Percentiles rank a stretch among this genome's conserved stretches.
Evolutionary conservation across 37 sponge, comb jelly and placozoan genomes (phyloP).

Genomic region (Cladorhizidae sp.): DNA sequence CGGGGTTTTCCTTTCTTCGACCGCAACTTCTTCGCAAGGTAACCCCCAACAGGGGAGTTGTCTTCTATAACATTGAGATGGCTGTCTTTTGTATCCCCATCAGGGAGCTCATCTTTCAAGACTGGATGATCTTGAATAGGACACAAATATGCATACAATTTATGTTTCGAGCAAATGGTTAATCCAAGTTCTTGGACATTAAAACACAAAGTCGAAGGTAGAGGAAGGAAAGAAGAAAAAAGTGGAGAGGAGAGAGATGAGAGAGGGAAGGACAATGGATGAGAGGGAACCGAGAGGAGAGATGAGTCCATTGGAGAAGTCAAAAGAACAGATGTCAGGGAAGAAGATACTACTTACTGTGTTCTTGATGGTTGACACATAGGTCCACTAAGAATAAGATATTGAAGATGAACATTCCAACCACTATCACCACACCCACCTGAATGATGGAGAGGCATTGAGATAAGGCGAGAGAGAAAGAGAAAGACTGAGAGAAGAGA

Average conservation of each 20-base stretch:
- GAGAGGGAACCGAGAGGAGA: background rate
- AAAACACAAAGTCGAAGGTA: background rate
- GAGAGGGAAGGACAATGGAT: background rate
- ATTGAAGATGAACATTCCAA: conserved; percentile 59
- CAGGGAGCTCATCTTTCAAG: too few species aligned
- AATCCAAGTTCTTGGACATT: background rate
- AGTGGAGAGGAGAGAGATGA: too few species aligned
- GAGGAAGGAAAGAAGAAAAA: background rate
- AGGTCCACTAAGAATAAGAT: conserved; percentile 71
- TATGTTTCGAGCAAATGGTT: background rate
- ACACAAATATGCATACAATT: too few species aligned
- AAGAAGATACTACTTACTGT: too few species aligned
- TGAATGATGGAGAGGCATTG: background rate
- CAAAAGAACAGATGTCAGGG: background rate
- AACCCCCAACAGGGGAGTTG: too few species aligned
- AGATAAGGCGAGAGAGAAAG: too few species aligned
- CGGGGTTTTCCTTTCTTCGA: background rate
- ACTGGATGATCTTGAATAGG: too few species aligned
- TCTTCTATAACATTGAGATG: too few species aligned
- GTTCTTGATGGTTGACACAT: conserved; percentile 38
- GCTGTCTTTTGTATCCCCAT: too few species aligned
- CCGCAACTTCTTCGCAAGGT: too few species aligned
- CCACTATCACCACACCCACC: conserved; percentile 15
- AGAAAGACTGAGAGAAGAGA: too few species aligned
- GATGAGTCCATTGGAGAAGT: background rate